A percentile compares a stretch with the other conserved stretches of the same genome.
Evolutionary conservation across 2,888 invertebrate genomes (phyloP).

Genomic region (Timandra comae): DNA sequence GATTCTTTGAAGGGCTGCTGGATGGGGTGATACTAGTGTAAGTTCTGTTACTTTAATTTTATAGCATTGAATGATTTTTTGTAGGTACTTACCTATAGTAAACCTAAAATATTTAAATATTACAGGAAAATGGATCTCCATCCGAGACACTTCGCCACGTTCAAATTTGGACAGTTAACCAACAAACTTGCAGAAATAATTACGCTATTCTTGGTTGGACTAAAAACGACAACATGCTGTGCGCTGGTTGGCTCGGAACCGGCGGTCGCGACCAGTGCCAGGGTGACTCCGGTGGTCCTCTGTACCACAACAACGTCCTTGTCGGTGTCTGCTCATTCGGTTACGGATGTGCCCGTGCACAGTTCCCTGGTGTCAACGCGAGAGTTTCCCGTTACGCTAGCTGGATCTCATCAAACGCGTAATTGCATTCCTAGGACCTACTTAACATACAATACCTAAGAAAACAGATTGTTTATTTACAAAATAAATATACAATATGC

Average conservation of each 20-base stretch:
- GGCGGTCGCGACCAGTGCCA: conserved; percentile 35
- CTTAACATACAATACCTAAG: too few relatives aligned
- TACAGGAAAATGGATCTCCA: too few relatives aligned
- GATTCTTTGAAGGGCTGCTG: too few relatives aligned
- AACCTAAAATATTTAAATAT: too few relatives aligned
- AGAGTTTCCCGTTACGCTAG: conserved; percentile 25
- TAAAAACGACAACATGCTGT: conserved; percentile 37
- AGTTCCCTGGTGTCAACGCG: conserved; percentile 31
- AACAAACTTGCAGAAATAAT: conserved; percentile 23
- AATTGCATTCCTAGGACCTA: too few relatives aligned
- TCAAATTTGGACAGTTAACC: conserved; percentile 35
- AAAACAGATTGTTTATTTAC: too few relatives aligned
- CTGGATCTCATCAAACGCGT: conserved; percentile 36
- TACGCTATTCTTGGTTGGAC: conserved; percentile 18
- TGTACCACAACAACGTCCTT: conserved; percentile 28
- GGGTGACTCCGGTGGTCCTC: conserved; percentile 36
- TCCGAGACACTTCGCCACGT: conserved; percentile 35
- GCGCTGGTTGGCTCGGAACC: conserved; percentile 31
- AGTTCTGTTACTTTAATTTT: too few relatives aligned
- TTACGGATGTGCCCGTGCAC: conserved; percentile 21
- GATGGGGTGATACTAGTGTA: too few relatives aligned
- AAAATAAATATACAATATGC: too few relatives aligned
- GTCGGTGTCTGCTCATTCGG: conserved; percentile 36
- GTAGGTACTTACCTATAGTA: too few relatives aligned
- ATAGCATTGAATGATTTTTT: too few relatives aligned